Percentiles rank a stretch among this genome's conserved stretches.
These are phyloP conservation scores for Asbolus verrucosus DNA, from an alignment of 1,140 invertebrate species.

Conservation along the genomic window DNA sequence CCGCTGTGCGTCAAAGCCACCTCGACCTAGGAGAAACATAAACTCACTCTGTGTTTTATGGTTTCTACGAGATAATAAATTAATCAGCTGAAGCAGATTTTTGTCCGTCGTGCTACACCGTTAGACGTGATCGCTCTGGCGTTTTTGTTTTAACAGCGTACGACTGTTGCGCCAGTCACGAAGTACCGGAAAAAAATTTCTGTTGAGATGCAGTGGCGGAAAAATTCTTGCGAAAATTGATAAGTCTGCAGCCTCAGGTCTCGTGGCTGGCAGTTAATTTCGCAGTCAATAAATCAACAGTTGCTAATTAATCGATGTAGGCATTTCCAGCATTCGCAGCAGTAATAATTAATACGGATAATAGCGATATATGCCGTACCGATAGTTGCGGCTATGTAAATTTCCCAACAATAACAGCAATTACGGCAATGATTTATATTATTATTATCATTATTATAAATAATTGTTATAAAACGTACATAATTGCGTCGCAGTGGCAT, in stretches of 20 bases:
- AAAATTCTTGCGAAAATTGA: slow-evolving; percentile 14
- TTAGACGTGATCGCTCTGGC: too few relatives aligned
- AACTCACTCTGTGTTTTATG: too few relatives aligned
- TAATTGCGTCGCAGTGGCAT: slow-evolving; percentile 16
- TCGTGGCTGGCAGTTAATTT: slow-evolving; percentile 27
- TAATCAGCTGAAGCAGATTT: too few relatives aligned
- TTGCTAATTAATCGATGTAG: slow-evolving; percentile 23
- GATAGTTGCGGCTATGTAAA: slow-evolving; percentile 34
- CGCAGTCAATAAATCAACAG: slow-evolving; percentile 27
- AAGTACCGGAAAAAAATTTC: too few relatives aligned
- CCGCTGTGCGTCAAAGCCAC: too few relatives aligned
- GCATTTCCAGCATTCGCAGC: slow-evolving; percentile 27
- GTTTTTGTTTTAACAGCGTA: too few relatives aligned
- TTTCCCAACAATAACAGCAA: slow-evolving; percentile 31
- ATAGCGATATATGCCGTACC: neutral
- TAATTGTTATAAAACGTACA: slow-evolving; percentile 19
- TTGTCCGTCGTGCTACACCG: too few relatives aligned
- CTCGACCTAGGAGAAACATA: too few relatives aligned
- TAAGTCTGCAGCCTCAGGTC: slow-evolving; percentile 13
- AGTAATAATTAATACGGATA: slow-evolving; percentile 19
- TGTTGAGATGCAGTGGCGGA: slow-evolving; percentile 17
- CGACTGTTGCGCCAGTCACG: too few relatives aligned
- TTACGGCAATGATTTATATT: slow-evolving; percentile 34
- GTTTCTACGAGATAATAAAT: too few relatives aligned
- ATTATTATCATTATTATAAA: slow-evolving; percentile 39